Conservation (phyloP, 2,888 invertebrate genomes). For the Unio pictorum region DNA sequence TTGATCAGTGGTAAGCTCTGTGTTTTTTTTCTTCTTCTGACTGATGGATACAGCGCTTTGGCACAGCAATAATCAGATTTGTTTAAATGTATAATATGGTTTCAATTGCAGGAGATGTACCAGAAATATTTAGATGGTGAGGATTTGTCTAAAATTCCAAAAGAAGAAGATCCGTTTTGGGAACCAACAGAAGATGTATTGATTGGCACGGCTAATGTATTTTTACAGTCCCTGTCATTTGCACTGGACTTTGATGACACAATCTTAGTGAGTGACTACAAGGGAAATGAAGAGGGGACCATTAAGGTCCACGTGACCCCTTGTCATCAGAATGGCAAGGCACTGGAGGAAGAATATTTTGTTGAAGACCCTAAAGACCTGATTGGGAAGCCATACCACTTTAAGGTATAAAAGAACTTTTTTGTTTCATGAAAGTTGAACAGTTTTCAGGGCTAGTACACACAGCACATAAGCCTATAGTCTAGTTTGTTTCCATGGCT, state of each 20-base stretch:
- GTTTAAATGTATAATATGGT: neutral
- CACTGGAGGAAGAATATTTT: conserved; percentile 67
- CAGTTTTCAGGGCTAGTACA: neutral
- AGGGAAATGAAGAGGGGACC: conserved; percentile 70
- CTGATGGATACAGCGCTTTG: too few relatives aligned
- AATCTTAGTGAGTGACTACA: conserved; percentile 69
- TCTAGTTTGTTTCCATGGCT: too few relatives aligned
- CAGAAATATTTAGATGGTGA: conserved; percentile 69
- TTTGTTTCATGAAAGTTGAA: neutral
- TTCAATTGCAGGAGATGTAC: conserved; percentile 66
- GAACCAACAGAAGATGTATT: conserved; percentile 71
- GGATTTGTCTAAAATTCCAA: conserved; percentile 57
- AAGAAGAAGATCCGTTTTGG: conserved; percentile 71
- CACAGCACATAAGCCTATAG: neutral
- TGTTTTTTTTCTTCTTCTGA: too few relatives aligned
- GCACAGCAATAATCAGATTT: too few relatives aligned
- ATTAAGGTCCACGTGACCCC: conserved; percentile 66
- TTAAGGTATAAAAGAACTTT: conserved; percentile 58
- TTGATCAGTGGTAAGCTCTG: too few relatives aligned
- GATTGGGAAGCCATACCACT: conserved; percentile 66
- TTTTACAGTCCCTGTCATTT: conserved; percentile 70
- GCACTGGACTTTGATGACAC: conserved; percentile 70
- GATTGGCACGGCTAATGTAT: conserved; percentile 69
- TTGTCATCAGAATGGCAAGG: conserved; percentile 63
- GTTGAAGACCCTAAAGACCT: conserved; percentile 69